A percentile compares a stretch with the other conserved stretches of the same genome.
These are phyloP conservation scores for Aegotheles bennettii DNA, from an alignment of 2,113 vertebrate species.

Conservation along the genomic window DNA sequence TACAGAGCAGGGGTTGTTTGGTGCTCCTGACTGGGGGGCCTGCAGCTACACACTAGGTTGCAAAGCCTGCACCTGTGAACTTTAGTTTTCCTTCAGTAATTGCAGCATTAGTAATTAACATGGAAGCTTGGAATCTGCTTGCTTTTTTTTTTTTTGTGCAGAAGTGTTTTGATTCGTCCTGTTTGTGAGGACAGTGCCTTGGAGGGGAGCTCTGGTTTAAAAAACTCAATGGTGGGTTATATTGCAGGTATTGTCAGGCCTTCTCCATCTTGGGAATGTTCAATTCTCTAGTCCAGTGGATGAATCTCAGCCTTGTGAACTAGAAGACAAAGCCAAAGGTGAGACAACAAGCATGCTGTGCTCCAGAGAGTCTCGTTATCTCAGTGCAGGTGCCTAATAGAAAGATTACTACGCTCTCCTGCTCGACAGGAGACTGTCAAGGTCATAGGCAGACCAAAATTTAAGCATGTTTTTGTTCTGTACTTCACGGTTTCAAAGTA, in stretches of 20 bases:
- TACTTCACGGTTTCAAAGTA: neutral
- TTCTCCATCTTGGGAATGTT: slow-evolving; percentile 90
- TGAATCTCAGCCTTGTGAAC: slow-evolving; percentile 83
- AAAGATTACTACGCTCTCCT: neutral
- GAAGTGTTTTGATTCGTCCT: neutral
- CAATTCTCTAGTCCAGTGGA: slow-evolving; percentile 75
- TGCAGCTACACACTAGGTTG: neutral
- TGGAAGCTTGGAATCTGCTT: neutral
- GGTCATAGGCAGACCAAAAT: neutral
- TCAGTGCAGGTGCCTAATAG: neutral
- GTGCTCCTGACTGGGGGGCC: neutral
- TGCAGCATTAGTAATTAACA: neutral
- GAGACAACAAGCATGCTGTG: neutral
- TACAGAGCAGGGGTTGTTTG: neutral
- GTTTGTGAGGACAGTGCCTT: neutral
- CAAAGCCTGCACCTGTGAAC: neutral
- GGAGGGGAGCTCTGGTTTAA: neutral
- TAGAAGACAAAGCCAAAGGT: slow-evolving; percentile 79
- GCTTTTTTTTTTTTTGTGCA: neutral
- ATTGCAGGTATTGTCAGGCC: slow-evolving; percentile 82
- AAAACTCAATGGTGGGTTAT: neutral
- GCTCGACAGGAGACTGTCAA: neutral
- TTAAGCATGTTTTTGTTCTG: neutral
- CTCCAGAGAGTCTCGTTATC: neutral
- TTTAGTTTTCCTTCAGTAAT: neutral